Base-by-base conservation (phyloP, 2,797 vertebrate genomes). In the Ctenosaura bakeri region DNA sequence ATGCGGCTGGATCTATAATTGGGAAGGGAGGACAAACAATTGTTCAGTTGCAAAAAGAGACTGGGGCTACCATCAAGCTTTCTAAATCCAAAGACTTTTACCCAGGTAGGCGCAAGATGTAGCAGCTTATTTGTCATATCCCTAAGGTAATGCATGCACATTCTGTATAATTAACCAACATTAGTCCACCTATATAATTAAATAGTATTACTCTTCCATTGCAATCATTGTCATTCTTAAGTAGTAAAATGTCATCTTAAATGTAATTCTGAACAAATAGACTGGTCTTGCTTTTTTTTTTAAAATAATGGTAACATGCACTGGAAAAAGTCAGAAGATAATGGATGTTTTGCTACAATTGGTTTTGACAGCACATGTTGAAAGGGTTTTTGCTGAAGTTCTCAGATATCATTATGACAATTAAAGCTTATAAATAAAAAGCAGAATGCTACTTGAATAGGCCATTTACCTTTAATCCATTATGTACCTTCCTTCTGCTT, bases 61-160 rank as follows among this genome's bases (percentile, higher is more conserved):
- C 98, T 95, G 98, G 98, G 96, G 98, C 98, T 94, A 98, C 98
- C 95, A 98, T 98, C 97, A 98, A 98, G 97, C 97, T 98, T 96
- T 98, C 98, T 96, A 98, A 98, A 97, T 98, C 98, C 98, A 98
- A 98, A 98, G 98, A 98, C 97, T 98, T 98, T 97, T 98, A 98
- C 92, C 98, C 98, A 98, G 98, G 98, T 98, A 98, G 96, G 97
- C 97, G 96, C 92, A 93, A 94, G 95, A 94, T 92, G 96, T 92
- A 97, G 95, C 88, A 92, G 92, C 89, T 94, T 95, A 89, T 96
- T 96, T 95, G 92, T 94, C 93, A 91, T 96, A 87, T 95, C 92
- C 86, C 88, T 76, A 77, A 94, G 93, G 89, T 92, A 93, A 77
- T 90, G 56, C 59, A 42, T 88, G 4, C 35, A 71, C 35, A 56